Evolutionary conservation across 2,797 vertebrate species (phyloP).

Genomic region (Tragopan temminckii): DNA sequence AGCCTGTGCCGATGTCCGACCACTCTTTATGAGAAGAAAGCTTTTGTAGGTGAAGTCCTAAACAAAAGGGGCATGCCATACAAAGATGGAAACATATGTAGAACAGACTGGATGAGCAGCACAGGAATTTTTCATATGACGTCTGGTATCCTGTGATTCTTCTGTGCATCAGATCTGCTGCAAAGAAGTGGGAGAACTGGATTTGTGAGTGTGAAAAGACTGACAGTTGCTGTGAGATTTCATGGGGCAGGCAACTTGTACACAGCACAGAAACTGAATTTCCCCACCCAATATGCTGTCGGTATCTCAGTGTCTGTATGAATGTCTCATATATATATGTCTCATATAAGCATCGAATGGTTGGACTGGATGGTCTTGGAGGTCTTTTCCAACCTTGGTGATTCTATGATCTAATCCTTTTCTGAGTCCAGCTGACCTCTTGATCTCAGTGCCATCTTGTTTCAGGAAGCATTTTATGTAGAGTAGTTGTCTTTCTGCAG

Average conservation of each 20-base stretch:
- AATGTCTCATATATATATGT: background rate
- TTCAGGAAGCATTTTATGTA: background rate
- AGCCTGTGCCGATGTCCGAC: too few species aligned
- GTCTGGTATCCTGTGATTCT: background rate
- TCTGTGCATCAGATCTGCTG: too few species aligned
- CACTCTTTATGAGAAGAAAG: background rate
- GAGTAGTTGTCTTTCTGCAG: background rate
- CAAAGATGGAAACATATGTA: background rate
- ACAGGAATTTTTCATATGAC: background rate
- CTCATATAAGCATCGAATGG: too few species aligned
- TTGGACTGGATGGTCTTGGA: too few species aligned
- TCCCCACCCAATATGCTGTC: background rate
- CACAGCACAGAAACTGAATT: accelerated
- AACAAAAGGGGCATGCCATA: accelerated
- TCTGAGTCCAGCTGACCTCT: background rate
- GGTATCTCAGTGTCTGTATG: background rate
- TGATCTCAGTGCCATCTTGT: background rate
- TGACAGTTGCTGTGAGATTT: accelerated
- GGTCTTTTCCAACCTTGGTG: too few species aligned
- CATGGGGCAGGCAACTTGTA: accelerated
- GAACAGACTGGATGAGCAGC: background rate
- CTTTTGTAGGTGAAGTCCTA: background rate
- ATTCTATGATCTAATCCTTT: background rate
- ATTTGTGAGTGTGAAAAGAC: background rate
- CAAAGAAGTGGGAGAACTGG: background rate